These are phyloP conservation scores for Pissodes strobi DNA, from an alignment of 1,140 invertebrate species.

Conservation along the genomic window DNA sequence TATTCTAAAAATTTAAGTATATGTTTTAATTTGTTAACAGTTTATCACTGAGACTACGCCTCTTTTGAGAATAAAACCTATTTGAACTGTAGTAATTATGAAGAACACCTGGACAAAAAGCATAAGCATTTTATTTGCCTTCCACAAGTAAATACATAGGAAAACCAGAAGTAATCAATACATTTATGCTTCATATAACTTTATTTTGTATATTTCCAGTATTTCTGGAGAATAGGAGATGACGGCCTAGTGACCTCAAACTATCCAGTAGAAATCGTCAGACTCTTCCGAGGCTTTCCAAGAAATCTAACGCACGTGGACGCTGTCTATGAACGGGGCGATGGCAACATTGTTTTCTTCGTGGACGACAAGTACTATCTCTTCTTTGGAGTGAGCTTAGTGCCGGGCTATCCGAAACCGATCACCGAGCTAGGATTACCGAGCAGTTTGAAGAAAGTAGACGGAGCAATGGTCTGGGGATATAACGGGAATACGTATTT, in stretches of 20 bases:
- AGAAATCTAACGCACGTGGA: constrained; percentile 79
- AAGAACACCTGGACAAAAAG: too few species aligned
- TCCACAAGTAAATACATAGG: too few species aligned
- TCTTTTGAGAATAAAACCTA: too few species aligned
- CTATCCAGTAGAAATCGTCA: constrained; percentile 77
- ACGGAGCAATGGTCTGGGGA: constrained; percentile 90
- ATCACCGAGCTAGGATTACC: constrained; percentile 80
- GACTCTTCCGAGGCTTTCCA: constrained; percentile 76
- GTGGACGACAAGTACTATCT: constrained; percentile 63
- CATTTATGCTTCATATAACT: too few species aligned
- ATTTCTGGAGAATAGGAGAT: constrained; percentile 77
- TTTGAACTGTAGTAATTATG: too few species aligned
- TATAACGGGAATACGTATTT: constrained; percentile 87
- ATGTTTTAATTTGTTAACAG: too few species aligned
- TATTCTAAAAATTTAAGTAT: too few species aligned
- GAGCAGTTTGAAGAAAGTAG: constrained; percentile 74
- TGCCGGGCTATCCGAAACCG: constrained; percentile 74
- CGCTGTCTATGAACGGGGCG: constrained; percentile 87
- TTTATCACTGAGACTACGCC: too few species aligned
- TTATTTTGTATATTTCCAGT: too few species aligned
- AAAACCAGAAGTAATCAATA: too few species aligned
- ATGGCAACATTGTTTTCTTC: constrained; percentile 91
- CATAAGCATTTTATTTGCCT: too few species aligned
- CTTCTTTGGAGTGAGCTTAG: constrained; percentile 55
- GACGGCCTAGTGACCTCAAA: constrained; percentile 68